A percentile compares a stretch with the other conserved stretches of the same genome.
These are phyloP conservation scores for Iguana delicatissima DNA, from an alignment of 2,797 vertebrate species.

Conservation along the genomic window DNA sequence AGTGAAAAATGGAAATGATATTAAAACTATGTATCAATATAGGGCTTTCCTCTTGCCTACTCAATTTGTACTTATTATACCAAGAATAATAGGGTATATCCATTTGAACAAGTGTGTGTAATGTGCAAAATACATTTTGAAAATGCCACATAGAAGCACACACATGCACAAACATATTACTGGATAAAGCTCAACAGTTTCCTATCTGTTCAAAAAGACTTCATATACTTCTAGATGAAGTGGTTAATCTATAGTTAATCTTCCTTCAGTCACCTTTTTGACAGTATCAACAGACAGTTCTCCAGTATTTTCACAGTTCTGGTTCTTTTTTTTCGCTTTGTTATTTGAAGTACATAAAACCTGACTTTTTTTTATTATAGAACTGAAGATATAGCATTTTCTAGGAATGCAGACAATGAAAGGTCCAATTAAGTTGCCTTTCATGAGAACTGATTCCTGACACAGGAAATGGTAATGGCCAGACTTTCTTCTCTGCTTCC, in stretches of 20 bases:
- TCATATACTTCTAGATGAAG: neutral
- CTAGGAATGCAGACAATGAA: neutral
- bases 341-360: neutral
- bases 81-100: slow-evolving; percentile 12
- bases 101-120: slow-evolving; percentile 21
- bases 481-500: too few species aligned
- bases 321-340: neutral
- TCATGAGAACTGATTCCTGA: too few species aligned
- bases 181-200: neutral
- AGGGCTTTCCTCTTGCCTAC: slow-evolving; percentile 37
- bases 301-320: neutral
- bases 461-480: too few species aligned
- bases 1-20: slow-evolving; percentile 58
- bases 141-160: neutral
- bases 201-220: neutral
- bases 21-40: slow-evolving; percentile 54
- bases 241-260: neutral
- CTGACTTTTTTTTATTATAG: neutral
- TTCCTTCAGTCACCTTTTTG: neutral
- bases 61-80: slow-evolving; percentile 33
- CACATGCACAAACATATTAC: neutral
- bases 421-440: neutral
- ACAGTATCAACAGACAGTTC: neutral
- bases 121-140: neutral
- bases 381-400: neutral